These are phyloP conservation scores for Dipodomys ordii DNA, from an alignment of 2,113 vertebrate species.

Conservation along the genomic window DNA sequence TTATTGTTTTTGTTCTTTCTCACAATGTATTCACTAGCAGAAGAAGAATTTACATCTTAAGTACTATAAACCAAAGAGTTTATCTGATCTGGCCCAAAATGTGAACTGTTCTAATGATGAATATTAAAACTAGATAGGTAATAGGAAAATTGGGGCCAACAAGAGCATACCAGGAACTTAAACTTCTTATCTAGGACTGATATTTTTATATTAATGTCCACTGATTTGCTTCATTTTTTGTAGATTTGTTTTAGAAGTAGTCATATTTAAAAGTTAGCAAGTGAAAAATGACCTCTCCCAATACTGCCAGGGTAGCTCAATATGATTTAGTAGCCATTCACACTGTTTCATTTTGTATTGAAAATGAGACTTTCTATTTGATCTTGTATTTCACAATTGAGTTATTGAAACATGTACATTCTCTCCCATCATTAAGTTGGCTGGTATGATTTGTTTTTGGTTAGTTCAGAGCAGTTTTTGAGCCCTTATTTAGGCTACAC, in stretches of 20 bases:
- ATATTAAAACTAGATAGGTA: background rate
- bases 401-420: background rate
- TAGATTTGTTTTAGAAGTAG: background rate
- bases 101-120: background rate
- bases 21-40: background rate
- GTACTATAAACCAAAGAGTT: background rate
- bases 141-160: background rate
- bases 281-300: background rate
- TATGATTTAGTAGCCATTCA: background rate
- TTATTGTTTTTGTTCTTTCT: background rate
- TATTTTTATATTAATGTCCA: background rate
- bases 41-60: background rate
- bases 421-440: background rate
- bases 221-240: background rate
- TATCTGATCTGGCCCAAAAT: background rate
- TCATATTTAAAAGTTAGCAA: background rate
- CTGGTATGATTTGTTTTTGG: background rate
- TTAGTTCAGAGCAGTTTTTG: background rate
- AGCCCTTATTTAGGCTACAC: background rate
- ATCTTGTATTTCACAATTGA: background rate
- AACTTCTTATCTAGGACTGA: background rate
- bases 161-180: background rate
- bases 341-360: background rate
- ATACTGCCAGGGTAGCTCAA: background rate
- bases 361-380: constrained; percentile 2